phyloP scores from a whole-genome alignment of 2,113 vertebrate genomes.

The Anthoscopus minutus region DNA sequence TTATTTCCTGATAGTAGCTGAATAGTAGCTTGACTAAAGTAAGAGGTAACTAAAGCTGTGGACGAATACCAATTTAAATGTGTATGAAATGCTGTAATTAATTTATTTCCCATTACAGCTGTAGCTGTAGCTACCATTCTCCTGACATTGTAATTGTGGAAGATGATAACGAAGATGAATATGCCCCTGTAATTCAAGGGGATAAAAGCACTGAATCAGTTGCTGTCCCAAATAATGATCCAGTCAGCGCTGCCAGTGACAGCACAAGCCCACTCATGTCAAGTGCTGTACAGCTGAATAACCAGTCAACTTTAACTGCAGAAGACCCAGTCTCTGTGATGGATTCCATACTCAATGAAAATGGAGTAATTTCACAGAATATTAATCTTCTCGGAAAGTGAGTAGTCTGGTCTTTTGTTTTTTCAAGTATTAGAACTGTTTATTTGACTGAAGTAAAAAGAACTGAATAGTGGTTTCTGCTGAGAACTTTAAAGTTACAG shows the following conservation, averaged over 20 bases:
- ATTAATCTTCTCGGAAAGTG: conserved; percentile 96
- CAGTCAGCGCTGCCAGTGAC: conserved; percentile 26
- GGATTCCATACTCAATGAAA: conserved; percentile 94
- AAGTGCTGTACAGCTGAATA: conserved; percentile 82
- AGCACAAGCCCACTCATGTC: conserved; percentile 66
- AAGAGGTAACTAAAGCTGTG: background rate
- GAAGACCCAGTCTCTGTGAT: conserved; percentile 95
- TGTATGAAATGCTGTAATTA: background rate
- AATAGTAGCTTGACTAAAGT: background rate
- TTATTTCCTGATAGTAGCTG: background rate
- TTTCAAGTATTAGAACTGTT: background rate
- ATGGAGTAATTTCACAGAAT: conserved; percentile 86
- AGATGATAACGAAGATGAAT: conserved; percentile 76
- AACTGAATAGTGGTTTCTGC: background rate
- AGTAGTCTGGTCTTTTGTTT: conserved; percentile 47
- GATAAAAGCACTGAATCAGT: conserved; percentile 47
- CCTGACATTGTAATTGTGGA: conserved; percentile 89
- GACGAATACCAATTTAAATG: background rate
- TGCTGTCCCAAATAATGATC: conserved; percentile 33
- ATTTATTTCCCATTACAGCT: conserved; percentile 43
- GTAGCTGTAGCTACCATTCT: conserved; percentile 48
- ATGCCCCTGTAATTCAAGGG: conserved; percentile 70
- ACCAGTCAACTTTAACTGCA: conserved; percentile 71
- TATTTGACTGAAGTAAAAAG: background rate
- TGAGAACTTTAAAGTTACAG: background rate